Base-by-base conservation (phyloP, 2,888 invertebrate species). In the Drosophila mimetica region DNA sequence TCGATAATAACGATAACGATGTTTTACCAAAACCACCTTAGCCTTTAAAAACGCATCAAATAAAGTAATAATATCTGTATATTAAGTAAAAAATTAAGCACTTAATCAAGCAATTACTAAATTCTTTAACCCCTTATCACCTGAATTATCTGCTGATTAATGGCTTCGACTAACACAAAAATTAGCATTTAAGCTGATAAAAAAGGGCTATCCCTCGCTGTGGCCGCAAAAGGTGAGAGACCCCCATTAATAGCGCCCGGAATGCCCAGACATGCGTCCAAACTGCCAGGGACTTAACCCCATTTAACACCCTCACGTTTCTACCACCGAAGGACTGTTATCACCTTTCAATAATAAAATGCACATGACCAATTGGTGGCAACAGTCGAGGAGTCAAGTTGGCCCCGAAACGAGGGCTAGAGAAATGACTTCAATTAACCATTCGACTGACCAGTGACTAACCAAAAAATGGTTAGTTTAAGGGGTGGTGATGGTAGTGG, bases 341-440 rank as follows among this genome's bases (percentile, higher is more conserved):
- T 84, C 84, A 86, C 84, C 84, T 81, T 86, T 86, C 84, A 84
- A 86, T 84, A 84, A 75, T 76, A 81, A 71, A 76, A 77, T 74
- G 79, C 74, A 81, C 75, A 81, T 37, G 59, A 53, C 59, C 50
- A 39, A 59, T 46, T 46, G 46, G 46, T 44, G 42, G 53, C 36
- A 50, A 50, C 14, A 44, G 48, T 48, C 63, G 47, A 16, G 32
- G 30, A 22, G 44, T 47, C 57, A 22, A 52, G 60, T 64, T 42
- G 50, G 52, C 37, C 76, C 65, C 39, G 11, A 81, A 44, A 81
- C 77, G 64, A 81, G 85, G 74, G 72, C 75, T 72, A 79, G 77
- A 83, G 73, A 85, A 83, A 83, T 83, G 82, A 85, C 82, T 83
- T 83, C 82, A 83, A 83, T 83, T 85, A 83, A 82, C 82, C 77